Percentiles rank a stretch among this genome's conserved stretches.
These are phyloP conservation scores for Meriones unguiculatus DNA, from an alignment of 2,113 vertebrate genomes.

Conservation along the genomic window DNA sequence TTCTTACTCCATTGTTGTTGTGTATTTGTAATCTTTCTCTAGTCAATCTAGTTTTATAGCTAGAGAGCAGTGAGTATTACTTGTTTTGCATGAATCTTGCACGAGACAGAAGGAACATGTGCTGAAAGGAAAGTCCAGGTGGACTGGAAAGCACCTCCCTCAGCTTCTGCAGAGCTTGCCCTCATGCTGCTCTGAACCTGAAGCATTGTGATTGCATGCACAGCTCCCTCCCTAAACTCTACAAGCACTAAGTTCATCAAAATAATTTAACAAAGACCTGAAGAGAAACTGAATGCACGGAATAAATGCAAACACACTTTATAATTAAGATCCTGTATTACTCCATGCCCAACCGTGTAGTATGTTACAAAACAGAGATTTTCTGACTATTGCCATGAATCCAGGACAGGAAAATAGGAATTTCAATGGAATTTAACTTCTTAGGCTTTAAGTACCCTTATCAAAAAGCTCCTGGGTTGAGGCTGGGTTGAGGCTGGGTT, in stretches of 20 bases:
- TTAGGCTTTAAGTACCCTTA: neutral
- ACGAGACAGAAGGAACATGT: neutral
- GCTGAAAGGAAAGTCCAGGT: neutral
- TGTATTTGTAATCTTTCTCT: neutral
- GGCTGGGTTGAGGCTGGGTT: neutral
- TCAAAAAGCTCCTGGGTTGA: conserved; percentile 4
- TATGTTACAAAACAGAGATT: conserved; percentile 32
- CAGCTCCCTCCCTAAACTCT: neutral
- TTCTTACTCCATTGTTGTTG: neutral
- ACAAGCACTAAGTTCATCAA: neutral
- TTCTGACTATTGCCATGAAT: neutral
- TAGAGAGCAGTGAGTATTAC: neutral
- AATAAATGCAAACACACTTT: neutral
- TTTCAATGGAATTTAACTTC: neutral
- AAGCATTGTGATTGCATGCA: neutral
- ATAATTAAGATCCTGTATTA: neutral
- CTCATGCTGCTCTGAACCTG: neutral
- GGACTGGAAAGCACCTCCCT: neutral
- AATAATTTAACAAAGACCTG: conserved; percentile 31
- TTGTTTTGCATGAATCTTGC: neutral
- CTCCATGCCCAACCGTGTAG: neutral
- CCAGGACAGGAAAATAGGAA: neutral
- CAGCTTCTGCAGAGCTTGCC: neutral
- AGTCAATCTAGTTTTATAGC: neutral
- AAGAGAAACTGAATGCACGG: neutral